Base-by-base conservation (phyloP, 64 coral and sea anemone species). In the Stichodactyla mertensii region DNA sequence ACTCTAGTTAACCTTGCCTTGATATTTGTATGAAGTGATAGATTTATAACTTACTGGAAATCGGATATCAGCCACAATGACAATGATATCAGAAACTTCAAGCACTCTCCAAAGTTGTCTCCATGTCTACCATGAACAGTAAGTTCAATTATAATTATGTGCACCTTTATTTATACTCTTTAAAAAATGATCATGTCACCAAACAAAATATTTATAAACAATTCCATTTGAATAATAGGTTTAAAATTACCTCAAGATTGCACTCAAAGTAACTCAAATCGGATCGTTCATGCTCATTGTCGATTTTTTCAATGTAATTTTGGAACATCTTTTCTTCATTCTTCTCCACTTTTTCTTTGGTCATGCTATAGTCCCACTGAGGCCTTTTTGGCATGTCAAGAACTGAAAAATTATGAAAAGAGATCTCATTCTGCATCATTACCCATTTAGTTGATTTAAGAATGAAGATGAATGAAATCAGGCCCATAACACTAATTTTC, bases 81-180 rank as follows among this genome's bases (percentile, higher is more conserved):
- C 88, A 67, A 99, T 88, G 86, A 99, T 91, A 64, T 99, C 91
- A 27, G 93, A 85, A 11, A 99, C 97, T 92, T 99, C 97, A 51
- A 99, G 69, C 64, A 99, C 97, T 78, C 97, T 92, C 97, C 97
- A 99, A 16, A 99, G 86, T 58, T 99, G 97, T 87, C 97, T 87
- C 97, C 97, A 99, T 5, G 97, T 99, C 97, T 99, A 60, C 23
- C 84, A 83, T 59, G 78, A 61, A 79, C 87, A 86, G 1, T 6
- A 58, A 58, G 56, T 66, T n/a, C 19, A 66, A 66, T 19, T 66
- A 22, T 22, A 66, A 66, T 59, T 59, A 59, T 59, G 36, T 45
- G 36, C 36, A 45, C 36, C 36, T 45, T 45, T 45, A 45, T 45
- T 45, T 4, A 45, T 2, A 45, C 36, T 45, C 36, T 45, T 45